Base-by-base conservation (phyloP, 2,888 invertebrate genomes). In the Nomada goodeniana region DNA sequence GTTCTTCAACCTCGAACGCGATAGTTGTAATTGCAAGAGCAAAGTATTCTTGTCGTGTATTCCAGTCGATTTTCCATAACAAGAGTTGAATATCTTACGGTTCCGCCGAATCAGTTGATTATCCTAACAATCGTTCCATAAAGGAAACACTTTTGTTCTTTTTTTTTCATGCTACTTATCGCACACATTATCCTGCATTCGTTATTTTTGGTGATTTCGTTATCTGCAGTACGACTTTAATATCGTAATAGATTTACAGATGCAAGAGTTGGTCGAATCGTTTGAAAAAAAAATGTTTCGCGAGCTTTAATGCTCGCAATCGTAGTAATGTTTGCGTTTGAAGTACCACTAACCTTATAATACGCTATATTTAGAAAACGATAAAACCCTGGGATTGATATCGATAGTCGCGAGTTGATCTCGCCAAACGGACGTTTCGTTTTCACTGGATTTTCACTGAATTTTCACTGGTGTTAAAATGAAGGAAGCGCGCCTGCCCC, bases 31-130 rank as follows among this genome's bases (percentile, higher is more conserved):
- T 36, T 36, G 36, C 36, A 36, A 36, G 36, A 36, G 7, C 36
- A 36, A 36, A 36, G 9, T 7, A 36, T 36, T 36, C 5, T 36
- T 36, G 36, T 36, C 36, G 7, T 36, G 5, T 36, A 36, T 36
- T 36, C 36, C 7, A 36, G 36, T 36, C 36, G 0, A 36, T 7
- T 36, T 36, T 36, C 7, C 36, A 36, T 36, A 36, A 36, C 5
- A 36, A 36, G 36, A 36, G 36, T 36, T 36, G 36, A 5, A 18
- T 78, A 74, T 82, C 74, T 79, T 83, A 79, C 80, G 74, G 7
- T 36, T 3, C 26, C 13, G 18, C 36, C 9, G 7, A 18, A 18
- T 47, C 64, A 36, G 73, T 73, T 79, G 60, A 55, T 11, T 9
- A n/a, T 0, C 2, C 7, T 13, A 55, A 55, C 23, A n/a, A 80